A percentile compares a stretch with the other conserved stretches of the same genome.
Conservation (phyloP, 2,113 vertebrate species). For the Ochotona princeps region DNA sequence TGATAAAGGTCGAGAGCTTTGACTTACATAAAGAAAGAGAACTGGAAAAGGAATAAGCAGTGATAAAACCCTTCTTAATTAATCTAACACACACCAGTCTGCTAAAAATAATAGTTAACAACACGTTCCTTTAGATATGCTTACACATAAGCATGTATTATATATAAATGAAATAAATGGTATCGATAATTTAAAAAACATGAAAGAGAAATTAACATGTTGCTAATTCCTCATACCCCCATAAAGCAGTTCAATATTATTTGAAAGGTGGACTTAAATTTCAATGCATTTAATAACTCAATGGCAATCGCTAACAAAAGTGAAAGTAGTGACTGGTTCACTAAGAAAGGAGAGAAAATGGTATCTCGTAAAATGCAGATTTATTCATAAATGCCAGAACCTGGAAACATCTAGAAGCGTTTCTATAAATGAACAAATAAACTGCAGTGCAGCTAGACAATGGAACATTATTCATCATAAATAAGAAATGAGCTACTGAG, state of each 20-base stretch:
- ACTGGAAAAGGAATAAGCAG: background rate
- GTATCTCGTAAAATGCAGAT: background rate
- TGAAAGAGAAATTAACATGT: background rate
- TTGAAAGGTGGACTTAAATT: background rate
- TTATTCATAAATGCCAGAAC: background rate
- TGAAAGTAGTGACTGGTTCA: background rate
- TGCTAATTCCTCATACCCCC: background rate
- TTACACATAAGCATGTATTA: background rate
- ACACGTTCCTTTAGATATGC: background rate
- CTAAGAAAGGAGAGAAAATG: conserved; percentile 23
- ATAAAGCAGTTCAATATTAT: background rate
- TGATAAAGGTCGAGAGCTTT: background rate
- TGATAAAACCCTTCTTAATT: background rate
- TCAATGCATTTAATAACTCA: background rate
- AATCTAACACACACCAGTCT: background rate
- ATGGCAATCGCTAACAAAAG: background rate
- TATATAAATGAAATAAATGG: background rate
- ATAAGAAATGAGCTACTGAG: background rate
- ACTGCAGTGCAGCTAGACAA: background rate
- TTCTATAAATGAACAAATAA: background rate
- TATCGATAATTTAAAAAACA: background rate
- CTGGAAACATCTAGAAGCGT: background rate
- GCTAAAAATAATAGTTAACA: conserved; percentile 7
- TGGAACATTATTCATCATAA: background rate
- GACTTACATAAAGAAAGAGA: background rate